These are phyloP conservation scores for Crenuchus spilurus DNA, from an alignment of 2,797 vertebrate genomes.

Conservation along the genomic window DNA sequence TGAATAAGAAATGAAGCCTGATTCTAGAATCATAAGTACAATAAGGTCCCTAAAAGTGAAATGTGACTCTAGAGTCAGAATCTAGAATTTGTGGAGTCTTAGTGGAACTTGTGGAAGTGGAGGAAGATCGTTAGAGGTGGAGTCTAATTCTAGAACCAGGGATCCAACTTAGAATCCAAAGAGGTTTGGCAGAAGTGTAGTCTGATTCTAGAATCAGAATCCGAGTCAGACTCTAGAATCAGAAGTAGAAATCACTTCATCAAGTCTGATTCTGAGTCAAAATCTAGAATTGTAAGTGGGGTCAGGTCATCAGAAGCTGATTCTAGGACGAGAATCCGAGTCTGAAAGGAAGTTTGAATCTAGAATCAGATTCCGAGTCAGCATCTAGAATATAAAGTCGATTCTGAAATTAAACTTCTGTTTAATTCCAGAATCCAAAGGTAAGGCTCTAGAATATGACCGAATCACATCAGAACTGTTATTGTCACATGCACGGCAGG, in stretches of 20 bases:
- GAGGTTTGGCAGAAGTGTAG: not conserved
- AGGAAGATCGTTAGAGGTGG: no score
- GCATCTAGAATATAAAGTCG: no score
- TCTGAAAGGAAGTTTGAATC: not conserved
- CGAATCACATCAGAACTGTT: constrained; percentile 1
- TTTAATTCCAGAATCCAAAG: not conserved
- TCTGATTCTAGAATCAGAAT: not conserved
- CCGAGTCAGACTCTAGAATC: not conserved
- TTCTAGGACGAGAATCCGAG: not conserved
- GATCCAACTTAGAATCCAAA: not conserved
- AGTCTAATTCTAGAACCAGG: not conserved
- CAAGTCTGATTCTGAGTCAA: no score
- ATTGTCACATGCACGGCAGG: constrained; percentile 7
- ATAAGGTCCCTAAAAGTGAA: no score
- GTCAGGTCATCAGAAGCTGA: no score
- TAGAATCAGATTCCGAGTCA: not conserved
- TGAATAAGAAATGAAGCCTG: no score
- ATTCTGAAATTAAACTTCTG: no score
- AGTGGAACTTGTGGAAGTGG: no score
- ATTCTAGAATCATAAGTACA: no score
- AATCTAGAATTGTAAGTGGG: not conserved
- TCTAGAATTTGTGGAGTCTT: no score
- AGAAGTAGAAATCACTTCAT: no score
- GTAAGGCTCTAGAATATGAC: not conserved
- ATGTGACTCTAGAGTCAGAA: no score